phyloP scores from a whole-genome alignment of 2,888 invertebrate genomes.

The Erpobdella octoculata region DNA sequence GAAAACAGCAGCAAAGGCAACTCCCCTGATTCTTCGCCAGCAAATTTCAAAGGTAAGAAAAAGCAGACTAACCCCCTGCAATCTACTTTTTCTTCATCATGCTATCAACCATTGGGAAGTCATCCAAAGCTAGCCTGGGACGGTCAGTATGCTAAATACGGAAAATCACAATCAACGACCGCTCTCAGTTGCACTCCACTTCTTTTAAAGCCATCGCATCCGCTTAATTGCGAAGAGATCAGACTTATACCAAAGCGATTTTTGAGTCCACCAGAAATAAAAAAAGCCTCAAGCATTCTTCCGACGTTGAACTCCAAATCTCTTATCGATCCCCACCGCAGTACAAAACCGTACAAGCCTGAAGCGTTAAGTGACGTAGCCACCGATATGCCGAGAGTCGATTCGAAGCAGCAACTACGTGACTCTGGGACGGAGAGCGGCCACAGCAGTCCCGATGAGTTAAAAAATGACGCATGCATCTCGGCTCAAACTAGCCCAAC shows the following conservation, averaged over 20 bases:
- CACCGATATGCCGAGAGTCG: background rate
- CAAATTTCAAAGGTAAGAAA: background rate
- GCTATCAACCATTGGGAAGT: too few species aligned
- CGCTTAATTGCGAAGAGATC: background rate
- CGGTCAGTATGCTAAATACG: background rate
- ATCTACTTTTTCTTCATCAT: too few species aligned
- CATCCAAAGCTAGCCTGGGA: background rate
- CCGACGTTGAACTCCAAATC: background rate
- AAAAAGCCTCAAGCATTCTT: background rate
- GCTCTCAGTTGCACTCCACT: background rate
- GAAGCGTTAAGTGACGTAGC: background rate
- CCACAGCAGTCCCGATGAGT: background rate
- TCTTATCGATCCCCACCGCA: background rate
- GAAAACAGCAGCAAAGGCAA: background rate
- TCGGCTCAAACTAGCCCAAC: background rate
- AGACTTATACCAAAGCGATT: background rate
- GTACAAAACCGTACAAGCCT: background rate
- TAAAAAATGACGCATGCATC: background rate
- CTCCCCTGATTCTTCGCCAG: slow-evolving; percentile 6
- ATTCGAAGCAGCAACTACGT: background rate
- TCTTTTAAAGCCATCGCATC: background rate
- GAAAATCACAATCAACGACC: background rate
- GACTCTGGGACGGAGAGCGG: slow-evolving; percentile 1
- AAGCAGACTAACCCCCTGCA: slow-evolving; percentile 7
- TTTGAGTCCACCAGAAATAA: background rate